Percentiles rank a stretch among this genome's conserved stretches.
Evolutionary conservation across 2,797 vertebrate species (phyloP).

Genomic region (Sebastes nivosus): DNA sequence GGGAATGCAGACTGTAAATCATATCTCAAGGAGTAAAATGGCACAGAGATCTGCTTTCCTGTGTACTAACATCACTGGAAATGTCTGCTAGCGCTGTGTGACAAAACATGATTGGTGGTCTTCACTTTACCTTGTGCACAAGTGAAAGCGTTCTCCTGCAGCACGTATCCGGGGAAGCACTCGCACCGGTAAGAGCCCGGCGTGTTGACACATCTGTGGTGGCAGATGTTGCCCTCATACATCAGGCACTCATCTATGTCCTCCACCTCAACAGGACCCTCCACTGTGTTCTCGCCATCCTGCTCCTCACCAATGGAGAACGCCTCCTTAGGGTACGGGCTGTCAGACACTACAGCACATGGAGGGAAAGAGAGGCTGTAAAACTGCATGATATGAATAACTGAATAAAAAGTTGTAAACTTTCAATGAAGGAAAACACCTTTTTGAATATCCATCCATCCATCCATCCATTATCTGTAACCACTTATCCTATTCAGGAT

Average conservation of each 20-base stretch:
- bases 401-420: background rate
- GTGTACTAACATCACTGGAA: slow-evolving; percentile 14
- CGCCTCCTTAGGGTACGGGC: slow-evolving; percentile 83
- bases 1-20: slow-evolving; percentile 36
- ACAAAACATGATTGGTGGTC: slow-evolving; percentile 12
- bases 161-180: slow-evolving; percentile 85
- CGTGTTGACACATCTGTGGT: slow-evolving; percentile 86
- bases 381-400: background rate
- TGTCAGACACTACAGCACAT: slow-evolving; percentile 84
- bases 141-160: slow-evolving; percentile 84
- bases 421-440: background rate
- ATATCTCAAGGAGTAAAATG: slow-evolving; percentile 36
- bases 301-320: slow-evolving; percentile 84
- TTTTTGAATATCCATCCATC: background rate
- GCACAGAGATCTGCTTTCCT: slow-evolving; percentile 4
- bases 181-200: slow-evolving; percentile 88
- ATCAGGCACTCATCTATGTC: slow-evolving; percentile 90
- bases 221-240: slow-evolving; percentile 85
- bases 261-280: slow-evolving; percentile 78
- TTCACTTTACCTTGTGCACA: slow-evolving; percentile 84
- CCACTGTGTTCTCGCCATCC: slow-evolving; percentile 84
- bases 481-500: no score
- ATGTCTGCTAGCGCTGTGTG: slow-evolving; percentile 5
- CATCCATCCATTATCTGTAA: no score
- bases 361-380: background rate